Percentiles rank a stretch among this genome's conserved stretches.
phyloP scores from a whole-genome alignment of 2,888 invertebrate species.

The Hemaris fuciformis region DNA sequence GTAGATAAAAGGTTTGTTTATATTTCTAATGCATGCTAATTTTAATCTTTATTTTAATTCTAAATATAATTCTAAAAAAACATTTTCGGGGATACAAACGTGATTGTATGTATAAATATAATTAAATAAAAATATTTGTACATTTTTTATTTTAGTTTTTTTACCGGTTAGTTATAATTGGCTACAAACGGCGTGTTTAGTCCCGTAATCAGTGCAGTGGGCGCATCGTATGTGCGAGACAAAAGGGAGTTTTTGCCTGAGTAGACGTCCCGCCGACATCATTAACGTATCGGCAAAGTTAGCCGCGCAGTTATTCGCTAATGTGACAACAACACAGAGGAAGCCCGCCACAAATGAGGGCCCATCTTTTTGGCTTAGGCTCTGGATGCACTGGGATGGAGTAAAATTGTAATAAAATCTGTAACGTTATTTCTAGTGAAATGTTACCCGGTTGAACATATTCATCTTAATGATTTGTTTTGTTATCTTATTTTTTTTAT shows the following conservation, averaged over 20 bases:
- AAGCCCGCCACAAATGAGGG: slow-evolving; percentile 77
- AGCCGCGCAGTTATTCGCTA: slow-evolving; percentile 76
- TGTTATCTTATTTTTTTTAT: too few species aligned
- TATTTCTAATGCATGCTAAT: too few species aligned
- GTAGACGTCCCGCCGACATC: slow-evolving; percentile 65
- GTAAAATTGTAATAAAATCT: not conserved
- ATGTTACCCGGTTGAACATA: too few species aligned
- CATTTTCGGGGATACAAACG: too few species aligned
- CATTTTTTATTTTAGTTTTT: not conserved
- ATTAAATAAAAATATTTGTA: not conserved
- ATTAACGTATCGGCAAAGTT: slow-evolving; percentile 76
- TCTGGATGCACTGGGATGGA: slow-evolving; percentile 37
- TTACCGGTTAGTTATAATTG: not conserved
- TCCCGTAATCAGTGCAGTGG: not conserved
- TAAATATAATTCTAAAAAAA: too few species aligned
- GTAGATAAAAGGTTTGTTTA: too few species aligned
- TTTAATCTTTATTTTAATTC: too few species aligned
- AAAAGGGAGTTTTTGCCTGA: slow-evolving; percentile 66
- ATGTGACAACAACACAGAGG: slow-evolving; percentile 80
- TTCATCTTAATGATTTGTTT: too few species aligned
- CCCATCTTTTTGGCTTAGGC: slow-evolving; percentile 68
- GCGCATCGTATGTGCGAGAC: slow-evolving; percentile 25
- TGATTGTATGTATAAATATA: too few species aligned
- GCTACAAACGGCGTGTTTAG: not conserved
- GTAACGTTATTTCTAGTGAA: too few species aligned